These are phyloP conservation scores for Campoletis sonorensis DNA, from an alignment of 1,140 invertebrate genomes.

Conservation along the genomic window DNA sequence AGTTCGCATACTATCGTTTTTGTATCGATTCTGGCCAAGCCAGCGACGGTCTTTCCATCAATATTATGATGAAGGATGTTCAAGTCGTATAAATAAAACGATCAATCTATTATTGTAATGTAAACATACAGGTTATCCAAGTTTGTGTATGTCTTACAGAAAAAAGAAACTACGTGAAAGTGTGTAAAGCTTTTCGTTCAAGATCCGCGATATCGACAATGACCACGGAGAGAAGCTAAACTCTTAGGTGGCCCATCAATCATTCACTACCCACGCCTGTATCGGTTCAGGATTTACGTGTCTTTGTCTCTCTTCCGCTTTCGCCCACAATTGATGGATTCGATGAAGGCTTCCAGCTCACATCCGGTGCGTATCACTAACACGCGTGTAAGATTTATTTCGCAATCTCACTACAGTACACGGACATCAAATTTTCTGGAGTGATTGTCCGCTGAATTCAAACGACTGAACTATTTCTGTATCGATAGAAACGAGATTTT, in stretches of 20 bases:
- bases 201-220: neutral
- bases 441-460: too few species aligned
- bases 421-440: too few species aligned
- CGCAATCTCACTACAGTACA: too few species aligned
- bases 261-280: neutral
- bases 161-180: neutral
- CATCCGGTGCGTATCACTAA: neutral
- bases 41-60: too few species aligned
- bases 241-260: conserved; percentile 3
- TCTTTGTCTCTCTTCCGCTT: neutral
- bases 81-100: too few species aligned
- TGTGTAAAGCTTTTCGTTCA: neutral
- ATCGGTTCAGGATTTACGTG: neutral
- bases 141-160: neutral
- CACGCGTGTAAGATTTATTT: too few species aligned
- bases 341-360: neutral
- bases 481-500: too few species aligned
- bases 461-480: too few species aligned
- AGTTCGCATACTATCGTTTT: neutral
- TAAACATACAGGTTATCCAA: neutral
- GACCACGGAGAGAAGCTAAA: neutral
- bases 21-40: neutral
- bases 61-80: too few species aligned
- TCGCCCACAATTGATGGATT: neutral
- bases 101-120: neutral